Evolutionary conservation across 2,888 invertebrate genomes (phyloP), one percentile per base, ranked within the genome.

Genomic region (Chloroclystis v-ata): DNA sequence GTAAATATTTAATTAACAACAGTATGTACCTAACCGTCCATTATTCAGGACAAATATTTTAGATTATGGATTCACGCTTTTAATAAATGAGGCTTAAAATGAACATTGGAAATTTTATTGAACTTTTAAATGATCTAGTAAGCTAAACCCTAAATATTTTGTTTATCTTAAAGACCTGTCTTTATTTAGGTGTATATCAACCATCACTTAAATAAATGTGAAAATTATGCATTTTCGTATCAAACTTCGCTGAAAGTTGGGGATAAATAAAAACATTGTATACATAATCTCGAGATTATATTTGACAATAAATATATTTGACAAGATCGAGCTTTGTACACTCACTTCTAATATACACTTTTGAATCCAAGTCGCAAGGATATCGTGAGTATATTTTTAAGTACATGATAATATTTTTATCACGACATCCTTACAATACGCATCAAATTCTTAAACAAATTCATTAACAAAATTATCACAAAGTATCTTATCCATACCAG

Each of bases 251-350:
- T n/a, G n/a, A n/a, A n/a, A n/a, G n/a, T n/a, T n/a, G n/a, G n/a
- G n/a, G n/a, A n/a, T n/a, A n/a, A n/a, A 60, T 56, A 54, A 67
- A 67, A 67, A 65, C 12, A 6, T 1, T 32, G 9, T 5, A 10
- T 33, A 16, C 16, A 66, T 69, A 73, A 75, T 76, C 68, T 75
- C 70, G 73, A 67, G 67, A 70, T 76, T 83, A 80, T 85, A 82
- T 81, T 82, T 74, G 72, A 82, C 70, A 86, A 86, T 87, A 87
- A 86, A 86, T 87, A 86, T 73, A 80, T 78, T 79, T 85, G 85
- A 86, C 84, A 85, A 85, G 85, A 86, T 79, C 78, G 72, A 82
- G 83, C 78, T 83, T 83, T 80, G 69, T 85, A 85, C 84, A 86
- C 76, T 69, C 84, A 86, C 76, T 69, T 75, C 32, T 75, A 75